Percentiles rank a stretch among this genome's conserved stretches.
Conservation (phyloP, 2,113 vertebrate genomes). For the Sinosuthora webbiana region DNA sequence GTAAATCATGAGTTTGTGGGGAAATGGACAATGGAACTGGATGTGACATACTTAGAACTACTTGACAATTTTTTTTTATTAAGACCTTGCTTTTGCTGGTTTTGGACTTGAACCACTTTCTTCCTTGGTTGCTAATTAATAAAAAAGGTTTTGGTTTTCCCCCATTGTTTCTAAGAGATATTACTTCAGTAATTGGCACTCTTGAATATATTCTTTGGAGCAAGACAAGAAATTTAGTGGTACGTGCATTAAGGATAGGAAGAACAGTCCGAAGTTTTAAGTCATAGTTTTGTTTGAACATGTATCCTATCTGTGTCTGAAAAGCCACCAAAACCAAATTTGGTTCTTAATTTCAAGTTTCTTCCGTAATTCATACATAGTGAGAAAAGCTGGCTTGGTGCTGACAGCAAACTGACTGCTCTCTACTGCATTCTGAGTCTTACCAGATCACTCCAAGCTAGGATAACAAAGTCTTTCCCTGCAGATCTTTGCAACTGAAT, state of each 20-base stretch:
- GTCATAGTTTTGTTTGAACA: not conserved
- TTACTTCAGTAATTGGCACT: not conserved
- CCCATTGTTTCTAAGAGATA: not conserved
- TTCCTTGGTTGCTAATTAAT: not conserved
- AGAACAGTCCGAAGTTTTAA: not conserved
- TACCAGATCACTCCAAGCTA: not conserved
- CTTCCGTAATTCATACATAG: not conserved
- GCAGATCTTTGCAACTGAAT: not conserved
- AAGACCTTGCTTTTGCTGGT: conserved; percentile 36
- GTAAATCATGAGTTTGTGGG: not conserved
- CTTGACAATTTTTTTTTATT: not conserved
- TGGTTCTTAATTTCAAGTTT: not conserved
- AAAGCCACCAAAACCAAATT: conserved; percentile 45
- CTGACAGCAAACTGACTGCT: not conserved
- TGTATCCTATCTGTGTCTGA: not conserved
- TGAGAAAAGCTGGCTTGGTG: not conserved
- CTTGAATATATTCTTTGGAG: not conserved
- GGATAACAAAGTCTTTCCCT: not conserved
- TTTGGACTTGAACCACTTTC: not conserved
- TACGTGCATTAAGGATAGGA: not conserved
- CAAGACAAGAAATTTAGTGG: not conserved
- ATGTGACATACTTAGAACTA: not conserved
- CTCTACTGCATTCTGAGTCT: not conserved
- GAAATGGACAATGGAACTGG: conserved; percentile 35
- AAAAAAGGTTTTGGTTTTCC: not conserved